These are phyloP conservation scores for Morpho achilles DNA, from an alignment of 2,888 invertebrate species.

Conservation along the genomic window DNA sequence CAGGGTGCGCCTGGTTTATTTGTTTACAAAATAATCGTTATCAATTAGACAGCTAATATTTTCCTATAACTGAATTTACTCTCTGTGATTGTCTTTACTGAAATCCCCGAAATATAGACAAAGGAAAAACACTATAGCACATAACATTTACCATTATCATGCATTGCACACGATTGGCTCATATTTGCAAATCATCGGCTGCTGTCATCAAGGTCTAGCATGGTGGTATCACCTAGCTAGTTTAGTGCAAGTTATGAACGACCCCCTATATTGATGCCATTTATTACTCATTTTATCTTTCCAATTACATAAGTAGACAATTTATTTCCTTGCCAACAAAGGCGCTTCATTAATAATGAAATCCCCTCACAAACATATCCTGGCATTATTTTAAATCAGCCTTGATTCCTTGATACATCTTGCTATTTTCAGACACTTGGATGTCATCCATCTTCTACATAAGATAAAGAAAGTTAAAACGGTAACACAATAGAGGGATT, in stretches of 20 bases:
- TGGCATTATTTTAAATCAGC: no score
- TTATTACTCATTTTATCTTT: not conserved
- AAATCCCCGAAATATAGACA: constrained; percentile 18
- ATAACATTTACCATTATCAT: constrained; percentile 66
- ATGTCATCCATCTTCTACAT: not conserved
- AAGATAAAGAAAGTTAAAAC: constrained; percentile 32
- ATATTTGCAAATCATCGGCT: constrained; percentile 60
- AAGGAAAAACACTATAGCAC: constrained; percentile 58
- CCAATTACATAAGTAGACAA: not conserved
- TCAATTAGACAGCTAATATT: constrained; percentile 9
- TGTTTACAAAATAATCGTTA: constrained; percentile 9
- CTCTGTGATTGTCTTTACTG: constrained; percentile 16
- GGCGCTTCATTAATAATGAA: not conserved
- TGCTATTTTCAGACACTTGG: not conserved
- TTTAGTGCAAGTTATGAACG: constrained; percentile 54
- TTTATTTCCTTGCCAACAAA: not conserved
- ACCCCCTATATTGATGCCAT: constrained; percentile 64
- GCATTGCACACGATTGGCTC: constrained; percentile 74
- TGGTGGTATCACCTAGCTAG: constrained; percentile 73
- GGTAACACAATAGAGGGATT: constrained; percentile 63
- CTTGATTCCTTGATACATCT: no score
- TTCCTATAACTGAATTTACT: constrained; percentile 3
- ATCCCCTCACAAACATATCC: no score
- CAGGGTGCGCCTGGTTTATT: constrained; percentile 15
- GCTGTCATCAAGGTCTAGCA: constrained; percentile 70